Evolutionary conservation across 2,888 invertebrate genomes (phyloP).

Genomic region (Ametastegia equiseti): DNA sequence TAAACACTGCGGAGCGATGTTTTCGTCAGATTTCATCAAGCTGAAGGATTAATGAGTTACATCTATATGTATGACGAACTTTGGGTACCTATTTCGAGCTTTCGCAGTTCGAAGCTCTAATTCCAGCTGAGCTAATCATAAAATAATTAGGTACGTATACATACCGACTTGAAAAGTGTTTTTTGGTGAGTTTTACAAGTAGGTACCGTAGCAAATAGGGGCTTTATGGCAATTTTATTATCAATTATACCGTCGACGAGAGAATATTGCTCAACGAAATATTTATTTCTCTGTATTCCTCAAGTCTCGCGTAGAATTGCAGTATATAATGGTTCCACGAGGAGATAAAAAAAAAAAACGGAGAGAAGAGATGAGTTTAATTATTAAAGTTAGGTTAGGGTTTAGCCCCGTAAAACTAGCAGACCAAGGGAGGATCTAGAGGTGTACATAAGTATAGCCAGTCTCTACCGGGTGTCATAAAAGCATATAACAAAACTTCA

Average conservation of each 20-base stretch:
- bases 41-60: not conserved
- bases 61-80: not conserved
- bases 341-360: constrained; percentile 19
- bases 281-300: not conserved
- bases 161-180: not conserved
- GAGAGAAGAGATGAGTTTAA: constrained; percentile 35
- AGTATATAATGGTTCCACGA: not conserved
- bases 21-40: not conserved
- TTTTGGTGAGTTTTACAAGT: not conserved
- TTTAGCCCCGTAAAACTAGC: constrained; percentile 14
- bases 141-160: too few relatives aligned
- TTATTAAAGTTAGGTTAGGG: constrained; percentile 42
- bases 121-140: not conserved
- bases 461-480: constrained; percentile 34
- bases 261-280: constrained; percentile 5
- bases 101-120: not conserved
- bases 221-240: not conserved
- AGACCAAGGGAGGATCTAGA: constrained; percentile 3
- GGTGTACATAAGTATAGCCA: too few relatives aligned
- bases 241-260: not conserved
- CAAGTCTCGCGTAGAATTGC: not conserved
- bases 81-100: not conserved
- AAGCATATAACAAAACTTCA: constrained; percentile 63
- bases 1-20: not conserved
- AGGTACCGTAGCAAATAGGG: not conserved